phyloP scores from a whole-genome alignment of 1,140 invertebrate species.

The Drosophila tani region DNA sequence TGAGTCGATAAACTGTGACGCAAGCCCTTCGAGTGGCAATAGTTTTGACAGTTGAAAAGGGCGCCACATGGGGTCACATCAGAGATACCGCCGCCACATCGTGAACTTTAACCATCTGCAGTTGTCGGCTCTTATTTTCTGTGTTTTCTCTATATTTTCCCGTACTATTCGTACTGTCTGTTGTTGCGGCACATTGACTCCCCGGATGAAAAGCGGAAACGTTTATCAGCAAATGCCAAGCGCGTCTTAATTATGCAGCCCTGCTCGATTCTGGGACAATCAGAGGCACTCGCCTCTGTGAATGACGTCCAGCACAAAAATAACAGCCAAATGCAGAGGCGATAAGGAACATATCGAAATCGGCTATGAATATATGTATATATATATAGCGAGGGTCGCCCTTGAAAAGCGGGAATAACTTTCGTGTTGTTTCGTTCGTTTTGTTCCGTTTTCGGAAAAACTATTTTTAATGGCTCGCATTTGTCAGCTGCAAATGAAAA shows the following conservation, averaged over 20 bases:
- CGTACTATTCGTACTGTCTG: slow-evolving; percentile 1
- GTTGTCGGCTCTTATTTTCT: slow-evolving; percentile 17
- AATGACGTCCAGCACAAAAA: slow-evolving; percentile 22
- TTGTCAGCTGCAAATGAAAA: slow-evolving; percentile 48
- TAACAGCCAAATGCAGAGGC: slow-evolving; percentile 22
- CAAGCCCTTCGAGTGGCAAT: slow-evolving; percentile 50
- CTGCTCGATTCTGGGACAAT: slow-evolving; percentile 21
- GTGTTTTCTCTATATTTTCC: slow-evolving; percentile 2
- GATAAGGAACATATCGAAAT: slow-evolving; percentile 37
- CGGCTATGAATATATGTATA: slow-evolving; percentile 12
- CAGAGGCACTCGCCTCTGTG: slow-evolving; percentile 21
- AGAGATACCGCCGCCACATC: slow-evolving; percentile 21
- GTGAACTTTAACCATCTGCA: slow-evolving; percentile 34
- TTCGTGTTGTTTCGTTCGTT: not conserved
- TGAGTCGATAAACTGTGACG: slow-evolving; percentile 60
- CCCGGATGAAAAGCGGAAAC: slow-evolving; percentile 35
- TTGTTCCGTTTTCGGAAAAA: slow-evolving; percentile 14
- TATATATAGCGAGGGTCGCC: slow-evolving; percentile 21
- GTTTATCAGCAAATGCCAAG: slow-evolving; percentile 42
- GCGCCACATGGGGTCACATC: slow-evolving; percentile 44
- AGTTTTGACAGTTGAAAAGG: slow-evolving; percentile 53
- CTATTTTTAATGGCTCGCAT: slow-evolving; percentile 47
- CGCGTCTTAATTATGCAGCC: slow-evolving; percentile 43
- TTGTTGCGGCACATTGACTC: slow-evolving; percentile 26
- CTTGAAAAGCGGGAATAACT: slow-evolving; percentile 33